Base-by-base conservation (phyloP, 2,888 invertebrate species). In the Drosophila koepferae region DNA sequence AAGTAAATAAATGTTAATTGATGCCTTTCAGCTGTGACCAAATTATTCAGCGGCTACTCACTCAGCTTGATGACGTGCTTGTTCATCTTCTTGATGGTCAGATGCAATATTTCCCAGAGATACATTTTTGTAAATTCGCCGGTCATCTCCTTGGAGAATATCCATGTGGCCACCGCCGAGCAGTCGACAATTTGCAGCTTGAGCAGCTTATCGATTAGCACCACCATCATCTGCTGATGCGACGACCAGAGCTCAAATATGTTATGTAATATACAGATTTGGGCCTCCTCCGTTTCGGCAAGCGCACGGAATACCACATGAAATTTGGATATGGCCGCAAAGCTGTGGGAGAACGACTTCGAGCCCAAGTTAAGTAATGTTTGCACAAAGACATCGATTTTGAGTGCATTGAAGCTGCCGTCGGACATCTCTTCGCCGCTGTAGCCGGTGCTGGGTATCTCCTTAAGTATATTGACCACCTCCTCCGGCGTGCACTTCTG, bases 181-280 rank as follows among this genome's bases (percentile, higher is more conserved):
- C 99, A 99, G 92, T 99, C 98, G 60, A 99, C 97, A 62, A 99
- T 97, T 93, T 99, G 98, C 31, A 98, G 98, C 94, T 99, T 99
- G 46, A 99, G 94, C 94, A 99, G 95, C 94, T 99, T 99, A 94
- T 99, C 99, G 5, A 99, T 97, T 6, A 99, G 94, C 10, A 99
- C 98, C 74, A 97, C 96, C 95, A 99, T 96, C 98, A 99, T 99
- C 94, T 99, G 99, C 82, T 98, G 97, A 93, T 99, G 98, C 77
- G 96, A 95, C 90, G 96, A 96, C 99, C 99, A 99, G n/a, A 99
- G 94, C 91, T 98, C 98, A 94, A 97, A 98, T 91, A 99, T 96
- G 91, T 98, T 97, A 80, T 97, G 95, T 58, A 99, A 94, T 59
- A 99, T 96, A 92, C 97, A 98, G 77, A 98, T 97, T 93, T 99